Percentiles rank a stretch among this genome's conserved stretches.
These are phyloP conservation scores for Listrodromus nycthemerus DNA, from an alignment of 2,888 invertebrate species.

Conservation along the genomic window DNA sequence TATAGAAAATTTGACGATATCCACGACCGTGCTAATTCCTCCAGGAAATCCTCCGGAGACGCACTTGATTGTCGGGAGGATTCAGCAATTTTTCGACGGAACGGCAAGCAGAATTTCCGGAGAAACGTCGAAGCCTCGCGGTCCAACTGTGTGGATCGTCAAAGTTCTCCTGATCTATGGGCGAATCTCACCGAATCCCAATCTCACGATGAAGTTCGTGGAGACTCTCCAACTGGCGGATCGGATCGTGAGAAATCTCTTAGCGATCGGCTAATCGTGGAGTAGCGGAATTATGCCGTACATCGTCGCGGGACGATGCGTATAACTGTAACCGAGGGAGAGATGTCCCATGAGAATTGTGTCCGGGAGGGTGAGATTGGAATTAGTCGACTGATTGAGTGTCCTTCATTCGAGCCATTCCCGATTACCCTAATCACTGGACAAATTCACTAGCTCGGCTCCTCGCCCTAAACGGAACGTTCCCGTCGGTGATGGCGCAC, in stretches of 20 bases:
- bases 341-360: conserved; percentile 27
- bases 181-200: conserved; percentile 18
- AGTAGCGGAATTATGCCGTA: conserved; percentile 24
- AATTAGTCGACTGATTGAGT: conserved; percentile 65
- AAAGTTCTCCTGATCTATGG: not conserved
- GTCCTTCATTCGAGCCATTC: conserved; percentile 66
- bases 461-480: conserved; percentile 60
- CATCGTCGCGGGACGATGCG: conserved; percentile 6
- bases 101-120: not conserved
- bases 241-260: conserved; percentile 49
- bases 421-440: conserved; percentile 77
- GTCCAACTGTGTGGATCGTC: not conserved
- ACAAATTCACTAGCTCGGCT: conserved; percentile 74
- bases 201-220: not conserved
- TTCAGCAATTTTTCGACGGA: not conserved
- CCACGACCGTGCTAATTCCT: not conserved
- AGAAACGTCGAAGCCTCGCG: not conserved
- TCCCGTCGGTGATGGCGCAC: conserved; percentile 6
- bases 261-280: conserved; percentile 45
- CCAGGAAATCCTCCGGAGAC: not conserved
- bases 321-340: not conserved
- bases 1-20: conserved; percentile 6
- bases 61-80: not conserved
- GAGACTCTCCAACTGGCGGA: conserved; percentile 35
- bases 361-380: conserved; percentile 47